Evolutionary conservation across 1,140 invertebrate genomes (phyloP), one percentile per base, ranked within the genome.

Genomic region (Eufriesea mexicana): DNA sequence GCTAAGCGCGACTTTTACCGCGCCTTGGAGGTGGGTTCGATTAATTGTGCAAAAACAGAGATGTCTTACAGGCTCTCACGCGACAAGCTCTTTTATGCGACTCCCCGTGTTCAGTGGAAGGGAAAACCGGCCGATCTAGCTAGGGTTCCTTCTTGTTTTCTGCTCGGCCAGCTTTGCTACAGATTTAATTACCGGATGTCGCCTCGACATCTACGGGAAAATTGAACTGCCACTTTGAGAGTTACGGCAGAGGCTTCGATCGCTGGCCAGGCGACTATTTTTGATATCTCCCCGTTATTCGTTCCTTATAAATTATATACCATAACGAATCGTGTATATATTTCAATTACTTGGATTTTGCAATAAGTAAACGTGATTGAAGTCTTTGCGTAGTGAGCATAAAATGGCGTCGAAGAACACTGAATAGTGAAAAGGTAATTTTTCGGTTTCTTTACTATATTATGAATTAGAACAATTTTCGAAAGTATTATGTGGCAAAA

Each of bases 181-280:
- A 35, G n/a, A 75, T 75, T 75, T 75, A 75, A 49, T 75, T 75
- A 75, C 57, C 42, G 18, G 20, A 61, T n/a, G 42, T 47, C n/a
- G 20, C 20, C 28, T 55, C 25, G 28, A 55, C 51, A 23, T 20
- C 28, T 25, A 35, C 49, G 49, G 18, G 51, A n/a, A 72, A 55
- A 72, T 72, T 72, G 25, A 72, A 72, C 25, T 55, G 45, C 18
- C 42, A 61, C 42, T 75, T 61, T 75, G 35, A 20, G 25, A 74
- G 35, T 59, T 71, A 71, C 49, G 18, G 54, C 49, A 6, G 5
- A 23, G 35, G 23, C 64, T 68, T 68, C 14, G 23, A n/a, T 68
- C 66, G 66, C 23, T 45, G 23, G 2, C 10, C 35, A 20, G 28
- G 12, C 35, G 35, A 23, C 42, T 20, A 67, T 67, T 16, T 16